phyloP scores from a whole-genome alignment of 2,113 vertebrate species.

The Scartelaos histophorus region DNA sequence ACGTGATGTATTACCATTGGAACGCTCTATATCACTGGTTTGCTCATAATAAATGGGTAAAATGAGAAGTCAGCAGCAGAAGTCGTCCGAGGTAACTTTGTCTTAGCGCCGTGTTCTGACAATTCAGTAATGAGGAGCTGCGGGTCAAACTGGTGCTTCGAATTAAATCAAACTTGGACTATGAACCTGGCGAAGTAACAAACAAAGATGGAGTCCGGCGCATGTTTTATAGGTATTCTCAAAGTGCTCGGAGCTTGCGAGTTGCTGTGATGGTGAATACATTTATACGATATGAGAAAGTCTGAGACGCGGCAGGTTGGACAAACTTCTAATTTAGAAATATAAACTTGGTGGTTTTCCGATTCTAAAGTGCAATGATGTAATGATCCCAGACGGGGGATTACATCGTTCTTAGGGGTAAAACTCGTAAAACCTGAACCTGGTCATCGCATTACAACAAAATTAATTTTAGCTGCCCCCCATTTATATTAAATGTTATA shows the following conservation, averaged over 20 bases:
- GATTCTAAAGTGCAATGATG: no score
- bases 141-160: neutral
- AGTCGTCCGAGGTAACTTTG: neutral
- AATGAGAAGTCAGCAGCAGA: neutral
- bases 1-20: neutral
- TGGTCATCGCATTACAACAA: no score
- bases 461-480: no score
- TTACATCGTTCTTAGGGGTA: no score
- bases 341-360: no score
- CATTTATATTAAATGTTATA: no score
- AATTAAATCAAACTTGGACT: neutral
- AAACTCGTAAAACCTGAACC: no score
- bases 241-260: neutral
- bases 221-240: neutral
- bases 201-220: neutral
- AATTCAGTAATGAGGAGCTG: neutral
- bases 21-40: neutral
- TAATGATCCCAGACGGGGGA: no score
- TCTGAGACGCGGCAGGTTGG: no score
- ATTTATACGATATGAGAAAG: no score
- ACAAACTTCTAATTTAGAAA: no score
- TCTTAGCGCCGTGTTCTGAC: neutral
- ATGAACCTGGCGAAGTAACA: neutral
- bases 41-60: neutral
- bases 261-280: no score